Evolutionary conservation across 2,888 invertebrate genomes (phyloP), one percentile per base, ranked within the genome.

Genomic region (Orchesellides sinensis): DNA sequence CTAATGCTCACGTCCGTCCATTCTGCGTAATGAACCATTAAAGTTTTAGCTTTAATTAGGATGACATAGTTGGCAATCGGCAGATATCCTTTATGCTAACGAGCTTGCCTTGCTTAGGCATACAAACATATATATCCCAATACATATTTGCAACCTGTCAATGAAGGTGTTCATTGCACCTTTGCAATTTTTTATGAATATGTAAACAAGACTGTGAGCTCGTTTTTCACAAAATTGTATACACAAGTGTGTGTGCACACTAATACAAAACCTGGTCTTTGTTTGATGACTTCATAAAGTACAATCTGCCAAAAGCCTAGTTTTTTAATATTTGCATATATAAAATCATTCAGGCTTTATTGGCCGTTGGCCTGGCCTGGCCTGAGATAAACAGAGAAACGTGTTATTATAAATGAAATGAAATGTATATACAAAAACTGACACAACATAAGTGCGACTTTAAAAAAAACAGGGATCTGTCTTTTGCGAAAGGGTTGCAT

Each of bases 41-140:
- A 29, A 49, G 56, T 54, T 56, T 35, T 29, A 10, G 54, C 35
- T 54, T 70, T 70, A 70, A 70, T 70, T 70, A 56, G 69, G 69
- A 70, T 70, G 69, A 70, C 69, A 70, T 56, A 70, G 69, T 70
- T 70, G 69, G 69, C 69, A 70, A 49, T 45, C 45, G 49, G 68
- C 19, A 68, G 47, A 21, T 29, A 27, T 29, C 19, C 19, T 40
- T n/a, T 59, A 17, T 12, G n/a, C 40, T 23, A 4, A 10, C 12
- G 21, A 65, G 12, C 59, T 27, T 29, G 29, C 19, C 52, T 32
- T 59, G 32, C 32, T 4, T n/a, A 17, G 59, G 17, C 27, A 59
- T 59, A 45, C 6, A 3, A 32, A 12, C 2, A 56, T 12, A 25
- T 25, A 54, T 21, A 4, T 23, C 4, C 54, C 21, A 12, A 56